Evolutionary conservation across 35 echinoderm and acorn worm genomes (phyloP), one percentile per base, ranked within the genome.

Genomic region (Ophiothrix spiculata): DNA sequence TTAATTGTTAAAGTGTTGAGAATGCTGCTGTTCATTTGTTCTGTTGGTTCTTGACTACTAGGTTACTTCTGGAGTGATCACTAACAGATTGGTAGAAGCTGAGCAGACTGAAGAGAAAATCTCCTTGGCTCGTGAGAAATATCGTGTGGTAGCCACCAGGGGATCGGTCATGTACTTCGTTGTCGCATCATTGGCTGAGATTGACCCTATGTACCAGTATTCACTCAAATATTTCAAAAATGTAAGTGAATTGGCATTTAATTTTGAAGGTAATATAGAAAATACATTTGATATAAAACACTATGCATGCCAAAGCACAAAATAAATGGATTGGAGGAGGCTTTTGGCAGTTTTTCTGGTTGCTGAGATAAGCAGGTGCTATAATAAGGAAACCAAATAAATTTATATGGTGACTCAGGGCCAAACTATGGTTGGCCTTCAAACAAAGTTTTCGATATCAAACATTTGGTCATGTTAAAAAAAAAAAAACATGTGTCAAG

Each of bases 201-300:
- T 98, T 46, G 95, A 98, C 77, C 95, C 95, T 79, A 98, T 98
- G 95, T 98, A 98, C 21, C 95, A 98, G 40, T 98, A 84, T 74
- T 98, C 95, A 49, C 89, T 98, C 81, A 98, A 98, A 79, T 98
- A 94, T 82, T 98, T 94, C 86, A 98, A 94, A 49, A 97, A 97
- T 93, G 94, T 97, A 82, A 90, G 94, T 85, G 60, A 12, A 75
- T 39, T n/a, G n/a, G n/a, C n/a, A n/a, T n/a, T n/a, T n/a, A 46
- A 25, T 4, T 0, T 40, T 4, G 1, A 29, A 0, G 21, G 0
- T 0, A 39, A 32, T 1, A 49, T 34, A 0, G 31, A 8, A 33
- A 6, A 1, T 35, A 77, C 14, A 1, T 31, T 23, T 23, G 31
- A 64, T 64, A 19, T 31, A 64, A 64, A 0, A 64, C 56, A 17